These are phyloP conservation scores for Selenia dentaria DNA, from an alignment of 2,888 invertebrate genomes.

Conservation along the genomic window DNA sequence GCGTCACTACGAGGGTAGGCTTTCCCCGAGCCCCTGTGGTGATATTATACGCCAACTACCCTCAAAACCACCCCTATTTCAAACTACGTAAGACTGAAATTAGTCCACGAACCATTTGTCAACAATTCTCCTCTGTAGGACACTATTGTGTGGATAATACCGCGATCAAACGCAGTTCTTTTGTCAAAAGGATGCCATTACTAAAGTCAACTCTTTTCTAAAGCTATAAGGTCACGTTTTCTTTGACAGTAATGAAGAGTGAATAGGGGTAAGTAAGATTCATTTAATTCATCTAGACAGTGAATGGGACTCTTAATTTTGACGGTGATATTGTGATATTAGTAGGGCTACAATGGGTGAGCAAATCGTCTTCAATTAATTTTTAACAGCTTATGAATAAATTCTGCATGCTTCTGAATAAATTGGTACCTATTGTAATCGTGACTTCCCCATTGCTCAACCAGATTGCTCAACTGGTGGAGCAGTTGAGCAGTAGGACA, in stretches of 20 bases:
- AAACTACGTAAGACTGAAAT: slow-evolving; percentile 42
- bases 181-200: slow-evolving; percentile 28
- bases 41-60: slow-evolving; percentile 57
- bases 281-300: slow-evolving; percentile 80
- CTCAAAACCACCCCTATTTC: slow-evolving; percentile 51
- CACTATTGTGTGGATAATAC: slow-evolving; percentile 82
- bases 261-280: slow-evolving; percentile 77
- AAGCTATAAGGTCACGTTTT: slow-evolving; percentile 41
- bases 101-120: slow-evolving; percentile 55
- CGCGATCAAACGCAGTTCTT: slow-evolving; percentile 77
- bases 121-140: slow-evolving; percentile 76
- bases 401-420: slow-evolving; percentile 1
- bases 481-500: too few relatives aligned
- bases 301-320: slow-evolving; percentile 78
- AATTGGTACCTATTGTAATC: too few relatives aligned
- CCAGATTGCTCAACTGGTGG: too few relatives aligned
- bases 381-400: slow-evolving; percentile 25
- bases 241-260: slow-evolving; percentile 36
- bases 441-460: too few relatives aligned
- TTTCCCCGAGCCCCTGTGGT: slow-evolving; percentile 74
- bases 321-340: slow-evolving; percentile 52
- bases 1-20: slow-evolving; percentile 78
- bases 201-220: slow-evolving; percentile 35
- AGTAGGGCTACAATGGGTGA: slow-evolving; percentile 27
- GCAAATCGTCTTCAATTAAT: slow-evolving; percentile 40